Percentiles rank a stretch among this genome's conserved stretches.
Conservation (phyloP, 2,113 vertebrate genomes). For the Myrmecobius fasciatus region DNA sequence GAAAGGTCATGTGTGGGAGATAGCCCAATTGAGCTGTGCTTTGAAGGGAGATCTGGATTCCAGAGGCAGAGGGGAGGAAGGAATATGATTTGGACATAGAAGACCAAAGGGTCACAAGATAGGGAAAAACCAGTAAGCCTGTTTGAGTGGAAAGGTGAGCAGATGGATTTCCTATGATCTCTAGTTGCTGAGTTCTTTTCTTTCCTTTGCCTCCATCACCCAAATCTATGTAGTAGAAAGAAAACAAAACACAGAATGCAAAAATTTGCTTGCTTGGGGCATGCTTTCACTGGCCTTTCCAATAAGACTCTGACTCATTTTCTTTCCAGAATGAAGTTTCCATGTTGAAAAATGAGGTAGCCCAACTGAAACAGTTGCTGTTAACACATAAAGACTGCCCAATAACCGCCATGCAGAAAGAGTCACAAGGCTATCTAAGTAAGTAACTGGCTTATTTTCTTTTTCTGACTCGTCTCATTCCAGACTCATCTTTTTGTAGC, state of each 20-base stretch:
- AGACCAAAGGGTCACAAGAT: not conserved
- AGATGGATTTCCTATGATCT: not conserved
- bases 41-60: not conserved
- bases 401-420: constrained; percentile 99
- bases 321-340: constrained; percentile 96
- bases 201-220: not conserved
- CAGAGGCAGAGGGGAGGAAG: not conserved
- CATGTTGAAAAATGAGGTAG: constrained; percentile 99
- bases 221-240: not conserved
- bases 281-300: constrained; percentile 41
- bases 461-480: constrained; percentile 28
- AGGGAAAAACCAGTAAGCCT: not conserved
- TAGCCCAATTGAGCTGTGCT: not conserved
- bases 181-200: not conserved
- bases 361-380: constrained; percentile 98
- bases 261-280: not conserved
- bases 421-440: constrained; percentile 99
- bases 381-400: constrained; percentile 99
- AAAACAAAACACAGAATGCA: not conserved
- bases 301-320: constrained; percentile 56
- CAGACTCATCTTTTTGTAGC: constrained; percentile 29
- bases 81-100: not conserved
- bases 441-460: constrained; percentile 85
- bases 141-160: not conserved
- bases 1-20: not conserved